These are phyloP conservation scores for Glyptemys insculpta DNA, from an alignment of 2,797 vertebrate species.

Conservation along the genomic window DNA sequence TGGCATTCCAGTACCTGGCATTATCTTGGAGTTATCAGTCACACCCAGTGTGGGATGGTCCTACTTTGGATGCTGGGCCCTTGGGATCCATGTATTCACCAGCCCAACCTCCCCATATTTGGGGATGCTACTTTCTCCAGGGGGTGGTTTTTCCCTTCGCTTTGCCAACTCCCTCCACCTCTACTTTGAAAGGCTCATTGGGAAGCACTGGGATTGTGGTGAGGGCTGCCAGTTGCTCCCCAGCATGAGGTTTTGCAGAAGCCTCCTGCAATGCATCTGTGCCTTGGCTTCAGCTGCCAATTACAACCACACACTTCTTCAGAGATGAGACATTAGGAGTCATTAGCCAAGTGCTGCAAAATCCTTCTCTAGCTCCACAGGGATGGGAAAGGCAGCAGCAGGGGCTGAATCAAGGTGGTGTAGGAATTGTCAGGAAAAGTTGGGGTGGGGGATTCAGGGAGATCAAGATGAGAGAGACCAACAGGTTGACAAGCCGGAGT, in stretches of 20 bases:
- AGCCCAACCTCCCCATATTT: neutral
- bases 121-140: neutral
- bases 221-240: neutral
- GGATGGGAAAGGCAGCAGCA: neutral
- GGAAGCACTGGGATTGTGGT: neutral
- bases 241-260: neutral
- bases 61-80: fast-evolving
- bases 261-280: neutral
- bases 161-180: neutral
- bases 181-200: neutral
- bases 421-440: neutral
- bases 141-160: neutral
- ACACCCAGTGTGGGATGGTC: neutral
- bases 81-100: no score
- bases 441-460: neutral
- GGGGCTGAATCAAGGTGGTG: neutral
- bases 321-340: neutral
- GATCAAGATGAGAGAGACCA: neutral
- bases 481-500: neutral
- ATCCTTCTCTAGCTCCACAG: neutral
- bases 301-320: neutral
- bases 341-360: neutral
- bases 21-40: neutral
- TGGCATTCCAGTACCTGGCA: no score
- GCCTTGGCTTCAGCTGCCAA: neutral